Evolutionary conservation across 2,888 invertebrate genomes (phyloP).

Genomic region (Torymus auratus): DNA sequence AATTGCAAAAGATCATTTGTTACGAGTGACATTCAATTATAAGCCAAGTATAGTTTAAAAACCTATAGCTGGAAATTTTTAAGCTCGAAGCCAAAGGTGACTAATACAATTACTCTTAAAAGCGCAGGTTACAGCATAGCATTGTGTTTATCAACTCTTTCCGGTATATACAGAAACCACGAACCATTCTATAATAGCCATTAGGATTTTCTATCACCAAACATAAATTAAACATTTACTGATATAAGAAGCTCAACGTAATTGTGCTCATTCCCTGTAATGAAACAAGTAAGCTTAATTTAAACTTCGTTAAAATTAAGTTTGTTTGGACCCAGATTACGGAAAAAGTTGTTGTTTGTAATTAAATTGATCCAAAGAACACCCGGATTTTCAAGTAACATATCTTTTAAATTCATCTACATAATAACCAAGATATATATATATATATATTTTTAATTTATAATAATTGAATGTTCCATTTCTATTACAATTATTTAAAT

Average conservation of each 20-base stretch:
- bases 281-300: background rate
- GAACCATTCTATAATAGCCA: no score
- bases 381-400: no score
- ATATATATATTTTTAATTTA: no score
- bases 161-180: background rate
- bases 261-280: background rate
- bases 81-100: constrained; percentile 18
- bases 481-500: no score
- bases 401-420: no score
- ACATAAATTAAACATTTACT: no score
- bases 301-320: constrained; percentile 25
- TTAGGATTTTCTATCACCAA: no score
- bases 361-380: no score
- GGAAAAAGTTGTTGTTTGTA: no score
- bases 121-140: background rate
- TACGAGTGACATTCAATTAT: background rate
- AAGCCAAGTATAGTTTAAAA: background rate
- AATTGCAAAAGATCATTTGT: no score
- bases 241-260: background rate
- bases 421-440: no score
- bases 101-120: constrained; percentile 26
- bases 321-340: constrained; percentile 16
- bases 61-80: constrained; percentile 2
- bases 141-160: background rate
- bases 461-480: no score